Percentiles rank a stretch among this genome's conserved stretches.
Conservation (phyloP, 2,888 invertebrate genomes). For the Gastracanthus pulcherrimus region DNA sequence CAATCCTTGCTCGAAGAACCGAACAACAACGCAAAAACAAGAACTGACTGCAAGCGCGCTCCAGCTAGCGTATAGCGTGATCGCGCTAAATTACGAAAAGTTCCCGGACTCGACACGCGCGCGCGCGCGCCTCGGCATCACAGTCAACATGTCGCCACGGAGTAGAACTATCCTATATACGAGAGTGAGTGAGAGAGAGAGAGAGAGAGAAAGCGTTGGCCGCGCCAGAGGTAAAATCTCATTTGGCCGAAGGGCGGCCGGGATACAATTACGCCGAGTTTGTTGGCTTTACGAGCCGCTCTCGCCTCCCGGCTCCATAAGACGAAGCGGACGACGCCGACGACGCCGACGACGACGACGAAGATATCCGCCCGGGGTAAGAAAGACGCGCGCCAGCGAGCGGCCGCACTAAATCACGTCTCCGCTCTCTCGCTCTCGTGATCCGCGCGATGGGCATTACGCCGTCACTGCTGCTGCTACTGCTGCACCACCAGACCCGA, state of each 20-base stretch:
- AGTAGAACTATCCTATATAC: neutral
- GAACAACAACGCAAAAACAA: too few species aligned
- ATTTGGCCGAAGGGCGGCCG: slow-evolving; percentile 66
- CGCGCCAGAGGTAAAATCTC: slow-evolving; percentile 66
- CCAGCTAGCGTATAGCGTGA: too few species aligned
- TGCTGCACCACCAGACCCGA: slow-evolving; percentile 47
- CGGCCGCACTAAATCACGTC: slow-evolving; percentile 69
- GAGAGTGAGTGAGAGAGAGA: neutral
- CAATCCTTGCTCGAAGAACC: too few species aligned
- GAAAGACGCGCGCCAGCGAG: slow-evolving; percentile 51
- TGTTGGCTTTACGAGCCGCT: slow-evolving; percentile 68
- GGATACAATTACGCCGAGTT: slow-evolving; percentile 70
- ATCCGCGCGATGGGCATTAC: slow-evolving; percentile 50
- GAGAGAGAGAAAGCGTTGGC: neutral
- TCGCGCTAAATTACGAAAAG: slow-evolving; percentile 38
- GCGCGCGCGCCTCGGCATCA: too few species aligned
- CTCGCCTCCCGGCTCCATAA: neutral
- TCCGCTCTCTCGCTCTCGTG: slow-evolving; percentile 51
- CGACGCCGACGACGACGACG: slow-evolving; percentile 60
- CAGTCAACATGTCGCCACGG: neutral
- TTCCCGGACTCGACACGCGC: neutral
- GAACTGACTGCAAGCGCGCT: too few species aligned
- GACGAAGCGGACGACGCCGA: too few species aligned
- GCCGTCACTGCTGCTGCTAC: slow-evolving; percentile 52
- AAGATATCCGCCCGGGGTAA: slow-evolving; percentile 31